phyloP scores from a whole-genome alignment of 2,888 invertebrate species.

The Entomobrya multifasciata region DNA sequence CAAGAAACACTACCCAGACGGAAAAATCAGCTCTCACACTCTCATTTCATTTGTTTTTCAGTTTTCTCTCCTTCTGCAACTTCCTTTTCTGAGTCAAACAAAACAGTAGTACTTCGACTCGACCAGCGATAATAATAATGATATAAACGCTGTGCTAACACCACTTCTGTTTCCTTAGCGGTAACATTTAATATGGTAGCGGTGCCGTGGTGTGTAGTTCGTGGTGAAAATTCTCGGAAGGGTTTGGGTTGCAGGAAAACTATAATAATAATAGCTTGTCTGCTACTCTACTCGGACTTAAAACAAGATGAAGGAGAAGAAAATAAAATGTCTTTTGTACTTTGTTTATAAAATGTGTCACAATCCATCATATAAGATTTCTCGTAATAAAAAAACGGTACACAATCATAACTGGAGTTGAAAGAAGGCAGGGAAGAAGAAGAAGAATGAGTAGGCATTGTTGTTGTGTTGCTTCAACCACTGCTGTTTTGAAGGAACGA shows the following conservation, averaged over 20 bases:
- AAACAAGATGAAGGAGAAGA: conserved; percentile 33
- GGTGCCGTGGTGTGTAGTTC: neutral
- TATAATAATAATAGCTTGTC: conserved; percentile 15
- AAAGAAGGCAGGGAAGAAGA: conserved; percentile 16
- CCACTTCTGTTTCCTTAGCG: no score
- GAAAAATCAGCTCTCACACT: conserved; percentile 18
- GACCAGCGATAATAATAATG: neutral
- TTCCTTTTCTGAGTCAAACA: neutral
- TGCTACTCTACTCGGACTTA: no score
- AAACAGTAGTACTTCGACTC: neutral
- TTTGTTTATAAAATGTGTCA: conserved; percentile 66
- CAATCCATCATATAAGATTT: conserved; percentile 67
- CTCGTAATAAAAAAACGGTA: conserved; percentile 32
- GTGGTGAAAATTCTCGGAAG: neutral
- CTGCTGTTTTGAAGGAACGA: no score
- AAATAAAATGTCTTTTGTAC: conserved; percentile 63
- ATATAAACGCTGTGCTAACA: neutral
- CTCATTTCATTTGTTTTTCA: conserved; percentile 16
- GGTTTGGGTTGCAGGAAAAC: conserved; percentile 11
- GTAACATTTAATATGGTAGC: no score
- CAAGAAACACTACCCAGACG: neutral
- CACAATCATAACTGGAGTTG: neutral
- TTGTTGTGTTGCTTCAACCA: neutral
- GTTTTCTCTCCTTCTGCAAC: neutral
- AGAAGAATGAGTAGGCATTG: no score